Conservation (phyloP, 2,797 vertebrate genomes). For the Oryzias dopingdopingensis region DNA sequence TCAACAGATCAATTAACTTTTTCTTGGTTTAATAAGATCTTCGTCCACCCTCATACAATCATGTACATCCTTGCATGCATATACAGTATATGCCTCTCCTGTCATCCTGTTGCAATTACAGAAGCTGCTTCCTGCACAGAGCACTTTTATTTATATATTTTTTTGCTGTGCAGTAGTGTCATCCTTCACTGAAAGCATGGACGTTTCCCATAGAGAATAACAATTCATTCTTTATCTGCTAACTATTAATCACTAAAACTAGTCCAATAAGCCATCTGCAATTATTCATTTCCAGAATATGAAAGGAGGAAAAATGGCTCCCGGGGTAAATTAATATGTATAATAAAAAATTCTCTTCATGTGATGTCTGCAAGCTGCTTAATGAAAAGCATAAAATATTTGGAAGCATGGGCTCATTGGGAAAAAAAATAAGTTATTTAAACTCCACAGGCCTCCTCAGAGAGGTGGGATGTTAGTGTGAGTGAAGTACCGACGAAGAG, state of each 20-base stretch:
- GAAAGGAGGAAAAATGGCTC: background rate
- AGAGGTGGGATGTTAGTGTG: too few species aligned
- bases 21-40: too few species aligned
- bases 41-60: too few species aligned
- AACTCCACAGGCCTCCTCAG: too few species aligned
- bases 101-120: background rate
- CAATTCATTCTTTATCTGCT: background rate
- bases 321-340: background rate
- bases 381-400: background rate
- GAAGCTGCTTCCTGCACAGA: background rate
- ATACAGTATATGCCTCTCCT: too few species aligned
- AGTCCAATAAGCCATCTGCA: background rate
- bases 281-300: background rate
- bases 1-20: too few species aligned
- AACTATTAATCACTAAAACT: slow-evolving; percentile 6
- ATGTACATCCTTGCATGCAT: too few species aligned
- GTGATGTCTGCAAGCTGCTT: background rate
- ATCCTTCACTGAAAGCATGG: background rate
- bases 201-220: background rate
- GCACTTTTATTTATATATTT: background rate
- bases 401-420: background rate
- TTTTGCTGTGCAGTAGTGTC: background rate
- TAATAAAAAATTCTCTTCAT: background rate
- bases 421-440: too few species aligned
- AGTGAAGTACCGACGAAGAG: too few species aligned